A percentile compares a stretch with the other conserved stretches of the same genome.
Evolutionary conservation across 1,140 invertebrate species (phyloP).

Genomic region (Euschistus heros): DNA sequence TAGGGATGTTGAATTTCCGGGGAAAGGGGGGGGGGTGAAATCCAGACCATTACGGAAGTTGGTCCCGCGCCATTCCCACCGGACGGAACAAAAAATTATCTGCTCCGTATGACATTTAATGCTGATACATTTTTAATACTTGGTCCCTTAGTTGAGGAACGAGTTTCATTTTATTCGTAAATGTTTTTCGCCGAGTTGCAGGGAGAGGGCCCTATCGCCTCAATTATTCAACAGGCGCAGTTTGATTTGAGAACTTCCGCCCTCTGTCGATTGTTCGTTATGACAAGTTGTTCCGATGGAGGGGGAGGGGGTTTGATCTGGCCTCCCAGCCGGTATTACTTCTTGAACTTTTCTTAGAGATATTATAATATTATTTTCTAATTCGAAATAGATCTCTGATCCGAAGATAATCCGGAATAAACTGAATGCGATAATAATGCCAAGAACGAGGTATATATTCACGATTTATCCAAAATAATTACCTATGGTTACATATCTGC

Average conservation of each 20-base stretch:
- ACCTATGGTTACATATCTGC: too few species aligned
- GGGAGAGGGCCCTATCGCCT: not conserved
- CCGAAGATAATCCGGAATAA: too few species aligned
- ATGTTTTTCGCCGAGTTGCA: constrained; percentile 5
- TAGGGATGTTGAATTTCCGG: not conserved
- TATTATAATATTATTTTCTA: too few species aligned
- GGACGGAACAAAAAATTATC: constrained; percentile 19
- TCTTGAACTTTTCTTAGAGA: too few species aligned
- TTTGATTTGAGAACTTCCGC: constrained; percentile 1
- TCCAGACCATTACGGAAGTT: constrained; percentile 4
- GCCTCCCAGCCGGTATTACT: too few species aligned
- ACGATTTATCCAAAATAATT: too few species aligned
- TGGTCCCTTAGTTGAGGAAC: constrained; percentile 6
- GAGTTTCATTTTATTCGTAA: constrained; percentile 22
- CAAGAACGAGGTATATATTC: too few species aligned
- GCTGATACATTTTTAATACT: constrained; percentile 26
- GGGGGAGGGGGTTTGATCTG: not conserved
- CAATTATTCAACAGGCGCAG: not conserved
- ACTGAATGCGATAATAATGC: too few species aligned
- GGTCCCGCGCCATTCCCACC: not conserved
- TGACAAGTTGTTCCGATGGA: not conserved
- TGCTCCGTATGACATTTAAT: constrained; percentile 25
- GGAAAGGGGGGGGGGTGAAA: not conserved
- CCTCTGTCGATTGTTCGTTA: constrained; percentile 16
- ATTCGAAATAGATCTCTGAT: too few species aligned